Percentiles rank a stretch among this genome's conserved stretches.
Conservation (phyloP, 1,140 invertebrate genomes). For the Euura saliciscinereae region DNA sequence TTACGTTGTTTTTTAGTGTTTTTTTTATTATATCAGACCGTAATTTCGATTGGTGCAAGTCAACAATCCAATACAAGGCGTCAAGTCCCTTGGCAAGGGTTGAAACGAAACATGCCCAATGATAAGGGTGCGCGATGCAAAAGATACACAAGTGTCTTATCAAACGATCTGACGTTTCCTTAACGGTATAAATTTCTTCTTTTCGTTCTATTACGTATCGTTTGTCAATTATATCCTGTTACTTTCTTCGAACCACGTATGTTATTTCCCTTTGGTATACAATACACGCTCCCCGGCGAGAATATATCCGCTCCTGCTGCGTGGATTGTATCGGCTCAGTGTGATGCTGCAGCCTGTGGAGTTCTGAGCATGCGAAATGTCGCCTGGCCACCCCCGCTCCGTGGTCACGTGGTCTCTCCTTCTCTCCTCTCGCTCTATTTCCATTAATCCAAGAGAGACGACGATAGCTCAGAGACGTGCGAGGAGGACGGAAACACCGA, state of each 20-base stretch:
- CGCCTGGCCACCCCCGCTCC: slow-evolving; percentile 53
- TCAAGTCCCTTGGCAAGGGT: slow-evolving; percentile 4
- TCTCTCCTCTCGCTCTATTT: slow-evolving; percentile 17
- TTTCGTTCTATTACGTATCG: too few relatives aligned
- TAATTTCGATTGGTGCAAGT: neutral
- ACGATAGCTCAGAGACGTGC: slow-evolving; percentile 10
- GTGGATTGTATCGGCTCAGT: slow-evolving; percentile 22
- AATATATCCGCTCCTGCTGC: slow-evolving; percentile 12
- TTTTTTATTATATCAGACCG: neutral
- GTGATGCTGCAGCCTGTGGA: slow-evolving; percentile 45
- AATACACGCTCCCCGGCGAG: neutral
- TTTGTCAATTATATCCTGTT: too few relatives aligned
- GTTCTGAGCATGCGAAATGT: slow-evolving; percentile 58
- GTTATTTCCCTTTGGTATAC: neutral
- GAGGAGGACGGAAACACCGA: slow-evolving; percentile 9
- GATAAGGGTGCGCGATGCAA: neutral
- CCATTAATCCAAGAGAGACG: slow-evolving; percentile 33
- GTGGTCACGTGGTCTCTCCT: slow-evolving; percentile 49
- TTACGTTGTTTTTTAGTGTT: too few relatives aligned
- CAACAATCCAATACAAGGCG: neutral
- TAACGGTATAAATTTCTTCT: too few relatives aligned
- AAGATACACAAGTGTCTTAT: neutral
- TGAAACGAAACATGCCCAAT: neutral
- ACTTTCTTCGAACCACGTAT: neutral
- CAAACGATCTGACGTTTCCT: neutral